Evolutionary conservation across 2,888 invertebrate species (phyloP).

Genomic region (Chymomyza procnemis): DNA sequence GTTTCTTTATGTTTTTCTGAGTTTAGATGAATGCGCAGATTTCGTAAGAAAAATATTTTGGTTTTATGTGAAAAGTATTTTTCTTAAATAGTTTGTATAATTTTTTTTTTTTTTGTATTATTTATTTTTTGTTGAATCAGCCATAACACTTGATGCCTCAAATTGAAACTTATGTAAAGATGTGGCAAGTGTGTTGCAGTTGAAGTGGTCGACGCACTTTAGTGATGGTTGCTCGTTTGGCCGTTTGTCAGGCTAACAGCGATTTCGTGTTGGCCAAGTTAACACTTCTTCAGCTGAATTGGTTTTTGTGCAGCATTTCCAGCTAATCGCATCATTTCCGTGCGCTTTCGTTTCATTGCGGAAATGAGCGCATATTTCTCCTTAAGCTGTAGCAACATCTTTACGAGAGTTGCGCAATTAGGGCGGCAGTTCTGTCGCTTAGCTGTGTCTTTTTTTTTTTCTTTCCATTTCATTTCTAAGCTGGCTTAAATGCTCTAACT

Average conservation of each 20-base stretch:
- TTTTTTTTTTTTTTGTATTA: constrained; percentile 43
- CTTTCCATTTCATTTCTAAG: constrained; percentile 15
- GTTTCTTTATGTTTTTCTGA: constrained; percentile 7
- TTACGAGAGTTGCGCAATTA: constrained; percentile 56
- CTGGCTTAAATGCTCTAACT: neutral
- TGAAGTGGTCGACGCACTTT: constrained; percentile 38
- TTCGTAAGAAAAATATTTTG: constrained; percentile 53
- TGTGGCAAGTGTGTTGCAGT: constrained; percentile 27
- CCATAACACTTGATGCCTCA: constrained; percentile 56
- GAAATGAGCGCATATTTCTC: constrained; percentile 68
- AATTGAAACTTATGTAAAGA: constrained; percentile 36
- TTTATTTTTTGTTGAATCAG: constrained; percentile 57
- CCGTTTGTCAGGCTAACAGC: neutral
- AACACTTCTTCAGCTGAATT: neutral
- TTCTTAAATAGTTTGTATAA: constrained; percentile 40
- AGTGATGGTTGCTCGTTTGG: neutral
- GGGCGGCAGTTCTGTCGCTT: constrained; percentile 28
- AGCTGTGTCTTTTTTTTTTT: constrained; percentile 36
- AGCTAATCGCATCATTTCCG: constrained; percentile 50
- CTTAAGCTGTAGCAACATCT: constrained; percentile 20
- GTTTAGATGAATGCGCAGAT: constrained; percentile 69
- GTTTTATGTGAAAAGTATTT: constrained; percentile 29
- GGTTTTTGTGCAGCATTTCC: neutral
- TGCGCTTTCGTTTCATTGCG: constrained; percentile 64
- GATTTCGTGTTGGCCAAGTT: constrained; percentile 15